These are phyloP conservation scores for Agonopterix heracliana DNA, from an alignment of 2,888 invertebrate species.

Conservation along the genomic window DNA sequence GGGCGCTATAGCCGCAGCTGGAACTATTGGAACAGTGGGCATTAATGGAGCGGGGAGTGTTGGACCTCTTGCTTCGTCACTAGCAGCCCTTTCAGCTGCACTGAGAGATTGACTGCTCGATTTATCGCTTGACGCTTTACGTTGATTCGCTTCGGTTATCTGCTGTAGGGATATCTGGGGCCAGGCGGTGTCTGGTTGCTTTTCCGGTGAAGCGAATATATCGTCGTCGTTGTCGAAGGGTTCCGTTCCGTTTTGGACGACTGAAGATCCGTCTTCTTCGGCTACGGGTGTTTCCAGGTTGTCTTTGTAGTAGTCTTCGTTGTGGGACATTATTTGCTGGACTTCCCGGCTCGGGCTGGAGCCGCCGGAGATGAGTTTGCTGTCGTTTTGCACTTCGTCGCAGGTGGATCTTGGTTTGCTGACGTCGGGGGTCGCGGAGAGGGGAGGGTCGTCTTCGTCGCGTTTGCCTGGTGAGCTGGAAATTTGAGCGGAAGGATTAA, in stretches of 20 bases:
- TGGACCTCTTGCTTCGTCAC: neutral
- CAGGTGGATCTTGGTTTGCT: slow-evolving; percentile 29
- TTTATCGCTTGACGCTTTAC: slow-evolving; percentile 60
- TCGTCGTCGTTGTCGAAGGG: slow-evolving; percentile 14
- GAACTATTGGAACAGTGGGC: neutral
- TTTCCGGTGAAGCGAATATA: slow-evolving; percentile 20
- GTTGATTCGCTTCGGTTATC: slow-evolving; percentile 59
- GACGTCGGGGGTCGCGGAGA: slow-evolving; percentile 56
- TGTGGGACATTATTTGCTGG: slow-evolving; percentile 87
- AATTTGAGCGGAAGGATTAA: neutral
- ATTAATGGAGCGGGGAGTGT: too few relatives aligned
- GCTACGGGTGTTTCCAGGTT: slow-evolving; percentile 22
- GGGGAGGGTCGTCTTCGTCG: slow-evolving; percentile 62
- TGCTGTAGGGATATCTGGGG: slow-evolving; percentile 65
- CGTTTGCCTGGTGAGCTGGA: slow-evolving; percentile 32
- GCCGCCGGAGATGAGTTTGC: slow-evolving; percentile 83
- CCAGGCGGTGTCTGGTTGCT: slow-evolving; percentile 48
- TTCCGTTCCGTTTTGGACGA: slow-evolving; percentile 5
- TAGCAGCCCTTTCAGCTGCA: slow-evolving; percentile 11
- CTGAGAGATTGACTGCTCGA: slow-evolving; percentile 41
- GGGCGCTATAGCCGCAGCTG: slow-evolving; percentile 9
- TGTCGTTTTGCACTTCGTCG: slow-evolving; percentile 12
- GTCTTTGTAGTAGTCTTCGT: slow-evolving; percentile 53
- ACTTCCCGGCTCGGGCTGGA: slow-evolving; percentile 94
- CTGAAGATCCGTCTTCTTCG: slow-evolving; percentile 7